phyloP scores from a whole-genome alignment of 1,140 invertebrate genomes.

The Drosophila dunni region DNA sequence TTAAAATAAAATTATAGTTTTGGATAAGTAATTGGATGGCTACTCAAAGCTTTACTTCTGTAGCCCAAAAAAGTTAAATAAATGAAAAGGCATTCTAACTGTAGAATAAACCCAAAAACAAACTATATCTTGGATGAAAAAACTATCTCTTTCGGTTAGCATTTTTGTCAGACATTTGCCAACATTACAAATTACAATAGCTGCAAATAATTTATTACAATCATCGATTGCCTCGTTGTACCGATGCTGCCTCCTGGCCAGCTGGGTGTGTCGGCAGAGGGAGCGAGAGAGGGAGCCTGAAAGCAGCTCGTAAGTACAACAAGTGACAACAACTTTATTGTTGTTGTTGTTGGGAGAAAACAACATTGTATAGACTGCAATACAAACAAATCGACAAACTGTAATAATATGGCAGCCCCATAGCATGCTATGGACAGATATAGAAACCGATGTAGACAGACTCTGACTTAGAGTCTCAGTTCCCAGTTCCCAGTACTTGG shows the following conservation, averaged over 20 bases:
- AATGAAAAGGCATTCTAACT: background rate
- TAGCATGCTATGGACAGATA: conserved; percentile 46
- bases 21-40: too few species aligned
- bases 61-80: background rate
- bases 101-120: background rate
- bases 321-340: conserved; percentile 41
- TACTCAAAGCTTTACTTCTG: background rate
- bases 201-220: conserved; percentile 70
- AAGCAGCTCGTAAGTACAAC: conserved; percentile 11
- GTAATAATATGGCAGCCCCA: conserved; percentile 69
- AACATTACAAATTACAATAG: conserved; percentile 70
- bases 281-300: background rate
- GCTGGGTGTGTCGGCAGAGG: conserved; percentile 34
- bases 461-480: background rate
- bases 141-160: background rate
- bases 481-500: too few species aligned
- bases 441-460: conserved; percentile 7
- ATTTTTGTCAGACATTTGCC: conserved; percentile 38
- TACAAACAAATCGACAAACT: conserved; percentile 73
- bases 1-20: too few species aligned
- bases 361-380: conserved; percentile 61
- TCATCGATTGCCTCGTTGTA: conserved; percentile 46
- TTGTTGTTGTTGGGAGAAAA: conserved; percentile 36
- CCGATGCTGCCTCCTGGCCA: conserved; percentile 54
- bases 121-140: background rate